Base-by-base conservation (phyloP, 1,140 invertebrate genomes). In the Bombus vancouverensis region DNA sequence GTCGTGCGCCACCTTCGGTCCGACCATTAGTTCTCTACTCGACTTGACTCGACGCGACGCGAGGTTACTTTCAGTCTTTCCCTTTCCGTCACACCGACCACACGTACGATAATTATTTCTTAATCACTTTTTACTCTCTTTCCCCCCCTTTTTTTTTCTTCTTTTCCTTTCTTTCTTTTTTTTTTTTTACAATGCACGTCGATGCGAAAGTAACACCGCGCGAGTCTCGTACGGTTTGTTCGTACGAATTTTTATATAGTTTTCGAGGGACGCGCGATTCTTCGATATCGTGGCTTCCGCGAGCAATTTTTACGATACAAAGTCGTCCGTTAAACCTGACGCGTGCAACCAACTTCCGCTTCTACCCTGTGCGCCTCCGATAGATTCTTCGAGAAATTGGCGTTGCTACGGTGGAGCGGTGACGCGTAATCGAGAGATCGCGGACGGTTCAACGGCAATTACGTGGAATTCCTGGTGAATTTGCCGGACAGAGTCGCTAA, bases 391-490 rank as follows among this genome's bases (percentile, higher is more conserved):
- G 47, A 34, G 32, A 75, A 53, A 75, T 25, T 25, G 70, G 25
- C 47, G 32, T 57, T 15, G 2, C 18, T 4, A 57, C 12, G 32
- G 73, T 57, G 2, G 22, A 37, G 32, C 12, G 32, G 73, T 34
- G 44, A 32, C 44, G 32, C 25, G 47, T 75, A 75, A 57, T 34
- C 34, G 73, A 22, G 37, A 28, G 32, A 53, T 37, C 5, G 44
- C 10, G 10, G 37, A 75, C 44, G 47, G 22, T 75, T 75, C 53
- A 57, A 57, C 44, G 73, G 22, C 25, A 10, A 34, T 75, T 57
- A 75, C 32, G 10, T 37, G n/a, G 73, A 57, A 75, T 75, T 75
- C 73, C 73, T 32, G 22, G 73, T 10, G 73, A 75, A 57, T 75
- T 75, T 32, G 44, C 47, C 32, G 37, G 47, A 53, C 13, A 71